phyloP scores from a whole-genome alignment of 2,888 invertebrate species.

The Acanthosepion pharaonis region DNA sequence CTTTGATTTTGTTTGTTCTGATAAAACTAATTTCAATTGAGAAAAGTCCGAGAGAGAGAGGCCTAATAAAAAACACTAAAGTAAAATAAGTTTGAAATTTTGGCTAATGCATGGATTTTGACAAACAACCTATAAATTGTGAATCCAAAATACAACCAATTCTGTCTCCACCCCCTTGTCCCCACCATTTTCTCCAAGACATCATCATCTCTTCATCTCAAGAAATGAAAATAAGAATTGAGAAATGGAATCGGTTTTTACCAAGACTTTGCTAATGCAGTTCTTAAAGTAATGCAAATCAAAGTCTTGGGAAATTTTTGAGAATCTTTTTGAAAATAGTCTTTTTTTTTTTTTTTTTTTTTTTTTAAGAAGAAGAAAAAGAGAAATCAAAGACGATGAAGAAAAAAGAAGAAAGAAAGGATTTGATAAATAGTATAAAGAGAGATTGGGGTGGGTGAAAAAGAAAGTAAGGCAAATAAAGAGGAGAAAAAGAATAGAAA shows the following conservation, averaged over 20 bases:
- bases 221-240: neutral
- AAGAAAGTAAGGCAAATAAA: neutral
- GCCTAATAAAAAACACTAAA: neutral
- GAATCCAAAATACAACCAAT: neutral
- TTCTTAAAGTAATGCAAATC: neutral
- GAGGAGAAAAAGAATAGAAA: neutral
- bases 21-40: neutral
- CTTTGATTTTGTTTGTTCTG: neutral
- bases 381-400: neutral
- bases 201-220: neutral
- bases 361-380: neutral
- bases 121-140: neutral
- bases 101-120: neutral
- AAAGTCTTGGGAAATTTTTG: neutral
- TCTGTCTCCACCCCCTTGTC: neutral
- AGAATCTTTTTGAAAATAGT: neutral
- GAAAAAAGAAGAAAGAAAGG: neutral
- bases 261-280: neutral
- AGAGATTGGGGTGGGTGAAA: rapidly evolving
- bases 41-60: neutral
- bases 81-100: neutral
- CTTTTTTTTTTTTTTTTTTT: neutral
- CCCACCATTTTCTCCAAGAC: neutral
- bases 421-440: neutral
- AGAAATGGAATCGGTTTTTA: neutral